Conservation (phyloP, 2,113 vertebrate genomes). For the Globicephala melas region DNA sequence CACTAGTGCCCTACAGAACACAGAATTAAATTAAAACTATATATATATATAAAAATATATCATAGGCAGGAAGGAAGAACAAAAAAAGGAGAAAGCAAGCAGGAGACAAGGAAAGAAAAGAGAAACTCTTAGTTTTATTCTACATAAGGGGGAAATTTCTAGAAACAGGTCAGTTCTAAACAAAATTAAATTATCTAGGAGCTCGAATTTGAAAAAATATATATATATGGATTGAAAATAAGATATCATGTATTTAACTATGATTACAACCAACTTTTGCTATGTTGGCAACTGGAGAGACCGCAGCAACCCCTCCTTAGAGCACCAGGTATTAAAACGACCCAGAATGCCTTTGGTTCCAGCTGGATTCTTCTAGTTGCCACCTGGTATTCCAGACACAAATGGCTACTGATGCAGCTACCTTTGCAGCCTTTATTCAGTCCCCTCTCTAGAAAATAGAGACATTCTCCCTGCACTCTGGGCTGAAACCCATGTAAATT, state of each 20-base stretch:
- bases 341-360: slow-evolving; percentile 69
- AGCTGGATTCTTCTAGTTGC: slow-evolving; percentile 69
- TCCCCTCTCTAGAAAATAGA: slow-evolving; percentile 68
- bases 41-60: not conserved
- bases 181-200: slow-evolving; percentile 34
- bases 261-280: not conserved
- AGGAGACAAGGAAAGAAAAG: not conserved
- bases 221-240: not conserved
- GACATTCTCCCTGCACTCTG: slow-evolving; percentile 65
- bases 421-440: slow-evolving; percentile 56
- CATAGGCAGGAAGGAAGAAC: not conserved
- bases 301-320: not conserved
- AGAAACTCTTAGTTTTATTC: not conserved
- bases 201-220: slow-evolving; percentile 21
- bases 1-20: not conserved
- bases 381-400: slow-evolving; percentile 72
- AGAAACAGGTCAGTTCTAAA: not conserved
- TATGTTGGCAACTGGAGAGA: not conserved
- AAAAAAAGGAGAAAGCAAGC: not conserved
- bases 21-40: slow-evolving; percentile 18
- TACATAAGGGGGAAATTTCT: not conserved
- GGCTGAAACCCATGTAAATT: slow-evolving; percentile 71
- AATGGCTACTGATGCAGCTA: slow-evolving; percentile 60
- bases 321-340: not conserved
- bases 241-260: not conserved